A percentile compares a stretch with the other conserved stretches of the same genome.
These are phyloP conservation scores for Palloptera scutellata DNA, from an alignment of 2,888 invertebrate species.

Conservation along the genomic window DNA sequence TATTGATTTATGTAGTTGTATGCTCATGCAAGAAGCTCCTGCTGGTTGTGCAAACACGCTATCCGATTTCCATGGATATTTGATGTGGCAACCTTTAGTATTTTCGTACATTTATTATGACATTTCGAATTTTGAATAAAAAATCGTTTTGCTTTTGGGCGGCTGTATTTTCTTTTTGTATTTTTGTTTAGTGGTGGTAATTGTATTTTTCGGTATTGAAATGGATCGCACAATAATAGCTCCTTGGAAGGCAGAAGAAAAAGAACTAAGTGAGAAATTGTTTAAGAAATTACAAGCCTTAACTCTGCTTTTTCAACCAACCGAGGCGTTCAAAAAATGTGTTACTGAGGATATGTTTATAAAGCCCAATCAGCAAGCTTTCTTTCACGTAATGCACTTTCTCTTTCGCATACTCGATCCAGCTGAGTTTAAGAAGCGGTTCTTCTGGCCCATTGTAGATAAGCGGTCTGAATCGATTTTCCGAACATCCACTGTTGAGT, in stretches of 20 bases:
- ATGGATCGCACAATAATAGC: conserved; percentile 60
- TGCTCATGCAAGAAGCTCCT: too few species aligned
- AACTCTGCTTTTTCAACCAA: conserved; percentile 50
- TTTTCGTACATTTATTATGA: too few species aligned
- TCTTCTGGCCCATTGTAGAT: conserved; percentile 63
- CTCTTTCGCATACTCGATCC: conserved; percentile 59
- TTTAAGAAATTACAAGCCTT: conserved; percentile 52
- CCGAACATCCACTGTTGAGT: conserved; percentile 59
- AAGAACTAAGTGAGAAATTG: conserved; percentile 55
- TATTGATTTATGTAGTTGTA: too few species aligned
- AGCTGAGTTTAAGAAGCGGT: conserved; percentile 60
- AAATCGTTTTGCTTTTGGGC: too few species aligned
- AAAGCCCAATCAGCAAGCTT: conserved; percentile 60
- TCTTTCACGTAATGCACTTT: conserved; percentile 61
- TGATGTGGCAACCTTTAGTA: too few species aligned
- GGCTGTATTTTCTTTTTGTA: too few species aligned
- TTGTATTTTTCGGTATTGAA: not conserved
- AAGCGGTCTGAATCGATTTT: conserved; percentile 60
- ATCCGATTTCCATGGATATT: too few species aligned
- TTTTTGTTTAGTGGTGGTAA: too few species aligned
- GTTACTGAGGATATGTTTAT: conserved; percentile 60
- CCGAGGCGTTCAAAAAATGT: conserved; percentile 54
- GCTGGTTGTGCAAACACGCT: too few species aligned
- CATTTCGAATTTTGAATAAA: too few species aligned
- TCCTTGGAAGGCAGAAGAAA: conserved; percentile 59